These are phyloP conservation scores for Hemitrygon akajei DNA, from an alignment of 2,797 vertebrate species.

Conservation along the genomic window DNA sequence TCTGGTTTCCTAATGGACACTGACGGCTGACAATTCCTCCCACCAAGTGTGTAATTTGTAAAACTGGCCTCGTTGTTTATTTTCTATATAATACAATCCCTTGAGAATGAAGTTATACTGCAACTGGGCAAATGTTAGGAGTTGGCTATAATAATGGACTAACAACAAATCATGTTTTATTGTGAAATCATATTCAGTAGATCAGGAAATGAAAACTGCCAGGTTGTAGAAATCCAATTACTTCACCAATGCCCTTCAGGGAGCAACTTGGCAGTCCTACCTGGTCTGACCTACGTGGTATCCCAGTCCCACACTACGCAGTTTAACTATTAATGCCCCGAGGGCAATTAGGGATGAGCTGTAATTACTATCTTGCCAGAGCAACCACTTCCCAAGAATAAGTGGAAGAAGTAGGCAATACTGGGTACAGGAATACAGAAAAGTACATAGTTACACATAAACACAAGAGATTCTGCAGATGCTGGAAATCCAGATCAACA, in stretches of 20 bases:
- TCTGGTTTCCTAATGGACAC: neutral
- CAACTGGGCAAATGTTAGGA: neutral
- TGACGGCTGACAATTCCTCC: neutral
- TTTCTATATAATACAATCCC: neutral
- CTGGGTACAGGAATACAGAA: neutral
- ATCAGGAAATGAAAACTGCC: slow-evolving; percentile 11
- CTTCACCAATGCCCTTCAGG: neutral
- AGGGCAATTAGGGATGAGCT: neutral
- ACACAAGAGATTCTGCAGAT: too few relatives aligned
- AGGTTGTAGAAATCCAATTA: neutral
- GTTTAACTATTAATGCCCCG: neutral
- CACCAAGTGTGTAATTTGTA: neutral
- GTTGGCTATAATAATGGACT: neutral
- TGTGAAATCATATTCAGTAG: slow-evolving; percentile 5
- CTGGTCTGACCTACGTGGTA: neutral
- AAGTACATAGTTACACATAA: neutral
- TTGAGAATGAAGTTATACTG: neutral
- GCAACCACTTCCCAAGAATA: neutral
- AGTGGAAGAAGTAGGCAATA: neutral
- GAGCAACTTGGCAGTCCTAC: neutral
- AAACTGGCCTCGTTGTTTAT: neutral
- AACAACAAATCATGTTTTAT: neutral
- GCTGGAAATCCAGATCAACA: too few relatives aligned
- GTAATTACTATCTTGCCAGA: slow-evolving; percentile 3
- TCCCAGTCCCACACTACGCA: neutral